Conservation (phyloP, 2,888 invertebrate genomes). For the Cryptus viduatorius region DNA sequence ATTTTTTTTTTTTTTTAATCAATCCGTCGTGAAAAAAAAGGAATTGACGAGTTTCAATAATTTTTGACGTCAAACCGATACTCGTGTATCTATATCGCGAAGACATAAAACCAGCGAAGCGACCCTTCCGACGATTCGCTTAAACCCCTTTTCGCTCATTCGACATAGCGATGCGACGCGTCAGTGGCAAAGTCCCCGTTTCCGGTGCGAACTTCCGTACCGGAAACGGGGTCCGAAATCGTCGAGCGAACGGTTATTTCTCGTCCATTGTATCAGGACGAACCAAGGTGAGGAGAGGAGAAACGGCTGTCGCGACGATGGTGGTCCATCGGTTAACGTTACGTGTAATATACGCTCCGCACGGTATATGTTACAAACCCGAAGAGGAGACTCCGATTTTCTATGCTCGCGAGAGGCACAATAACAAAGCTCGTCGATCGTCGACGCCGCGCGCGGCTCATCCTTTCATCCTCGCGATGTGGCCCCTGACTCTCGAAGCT, state of each 20-base stretch:
- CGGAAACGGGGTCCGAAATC: constrained; percentile 80
- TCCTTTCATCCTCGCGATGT: constrained; percentile 68
- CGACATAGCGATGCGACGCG: constrained; percentile 69
- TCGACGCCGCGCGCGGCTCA: constrained; percentile 77
- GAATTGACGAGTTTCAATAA: not conserved
- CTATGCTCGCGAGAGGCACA: constrained; percentile 61
- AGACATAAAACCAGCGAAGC: not conserved
- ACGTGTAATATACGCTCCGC: not conserved
- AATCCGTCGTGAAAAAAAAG: not conserved
- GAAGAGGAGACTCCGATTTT: constrained; percentile 8
- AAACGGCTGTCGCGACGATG: constrained; percentile 25
- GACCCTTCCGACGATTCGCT: constrained; percentile 46
- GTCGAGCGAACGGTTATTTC: constrained; percentile 72
- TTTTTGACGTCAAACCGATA: not conserved
- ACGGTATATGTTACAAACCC: constrained; percentile 2
- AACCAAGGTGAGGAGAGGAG: constrained; percentile 47
- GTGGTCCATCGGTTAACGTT: constrained; percentile 19
- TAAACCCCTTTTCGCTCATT: constrained; percentile 55
- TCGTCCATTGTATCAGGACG: constrained; percentile 79
- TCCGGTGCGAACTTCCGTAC: constrained; percentile 80
- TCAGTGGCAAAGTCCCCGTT: constrained; percentile 80
- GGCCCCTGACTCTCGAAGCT: constrained; percentile 28
- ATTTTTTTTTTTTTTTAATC: constrained; percentile 23
- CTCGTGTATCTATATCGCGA: not conserved
- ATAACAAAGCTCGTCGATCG: constrained; percentile 81